A percentile compares a stretch with the other conserved stretches of the same genome.
phyloP scores from a whole-genome alignment of 2,113 vertebrate genomes.

The Laterallus jamaicensis region DNA sequence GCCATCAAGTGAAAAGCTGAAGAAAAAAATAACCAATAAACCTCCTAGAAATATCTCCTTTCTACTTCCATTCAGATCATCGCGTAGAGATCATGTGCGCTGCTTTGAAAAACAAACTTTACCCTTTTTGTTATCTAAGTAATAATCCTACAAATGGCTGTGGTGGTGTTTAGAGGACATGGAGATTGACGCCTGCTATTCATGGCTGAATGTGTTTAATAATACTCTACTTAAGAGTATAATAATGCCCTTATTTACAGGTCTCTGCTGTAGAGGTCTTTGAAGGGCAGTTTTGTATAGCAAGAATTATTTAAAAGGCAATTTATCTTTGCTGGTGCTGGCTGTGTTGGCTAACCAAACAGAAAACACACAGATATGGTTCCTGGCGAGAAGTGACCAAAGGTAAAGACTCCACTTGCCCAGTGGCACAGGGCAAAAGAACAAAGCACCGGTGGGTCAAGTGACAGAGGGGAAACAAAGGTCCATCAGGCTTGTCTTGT shows the following conservation, averaged over 20 bases:
- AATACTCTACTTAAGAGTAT: background rate
- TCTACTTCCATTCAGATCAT: background rate
- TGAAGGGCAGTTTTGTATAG: background rate
- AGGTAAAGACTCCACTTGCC: background rate
- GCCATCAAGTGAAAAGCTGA: background rate
- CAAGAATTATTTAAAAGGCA: background rate
- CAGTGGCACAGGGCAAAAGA: background rate
- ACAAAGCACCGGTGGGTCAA: background rate
- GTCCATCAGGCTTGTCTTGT: background rate
- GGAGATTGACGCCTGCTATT: background rate
- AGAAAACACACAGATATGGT: background rate
- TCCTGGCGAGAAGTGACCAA: background rate
- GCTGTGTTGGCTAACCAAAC: background rate
- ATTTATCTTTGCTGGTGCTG: background rate
- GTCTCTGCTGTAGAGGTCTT: background rate
- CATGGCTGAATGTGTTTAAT: background rate
- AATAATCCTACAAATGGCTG: background rate
- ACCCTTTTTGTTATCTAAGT: background rate
- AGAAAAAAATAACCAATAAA: background rate
- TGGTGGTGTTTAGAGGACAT: background rate
- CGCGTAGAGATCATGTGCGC: background rate
- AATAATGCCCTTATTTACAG: background rate
- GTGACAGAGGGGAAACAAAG: background rate
- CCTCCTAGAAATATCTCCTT: background rate
- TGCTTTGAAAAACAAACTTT: background rate